Evolutionary conservation across 1,140 invertebrate species (phyloP).

Genomic region (Zophobas morio): DNA sequence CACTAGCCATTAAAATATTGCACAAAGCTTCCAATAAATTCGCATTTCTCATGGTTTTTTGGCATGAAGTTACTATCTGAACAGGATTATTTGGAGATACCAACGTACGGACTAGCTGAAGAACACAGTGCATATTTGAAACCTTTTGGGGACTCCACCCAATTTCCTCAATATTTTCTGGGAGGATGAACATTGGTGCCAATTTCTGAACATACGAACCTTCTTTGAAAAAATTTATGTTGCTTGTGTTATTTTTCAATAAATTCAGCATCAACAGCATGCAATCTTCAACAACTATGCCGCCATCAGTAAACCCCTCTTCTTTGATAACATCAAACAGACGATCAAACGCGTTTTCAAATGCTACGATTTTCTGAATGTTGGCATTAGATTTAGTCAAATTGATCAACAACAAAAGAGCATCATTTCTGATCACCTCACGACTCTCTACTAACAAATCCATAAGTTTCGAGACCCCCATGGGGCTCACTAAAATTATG

Average conservation of each 20-base stretch:
- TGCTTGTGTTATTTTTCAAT: slow-evolving; percentile 95
- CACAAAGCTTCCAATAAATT: slow-evolving; percentile 88
- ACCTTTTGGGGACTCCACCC: slow-evolving; percentile 96
- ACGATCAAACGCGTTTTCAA: slow-evolving; percentile 98
- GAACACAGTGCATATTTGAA: slow-evolving; percentile 92
- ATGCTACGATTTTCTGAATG: slow-evolving; percentile 99
- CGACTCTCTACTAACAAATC: slow-evolving; percentile 93
- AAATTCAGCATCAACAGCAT: slow-evolving; percentile 95
- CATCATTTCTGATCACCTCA: slow-evolving; percentile 98
- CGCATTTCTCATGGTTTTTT: slow-evolving; percentile 89
- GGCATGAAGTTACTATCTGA: slow-evolving; percentile 82
- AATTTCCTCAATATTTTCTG: slow-evolving; percentile 79
- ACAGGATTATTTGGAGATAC: slow-evolving; percentile 65
- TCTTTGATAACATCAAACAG: slow-evolving; percentile 93
- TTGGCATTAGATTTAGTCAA: slow-evolving; percentile 97
- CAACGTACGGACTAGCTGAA: slow-evolving; percentile 88
- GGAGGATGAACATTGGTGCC: slow-evolving; percentile 87
- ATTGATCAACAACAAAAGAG: slow-evolving; percentile 92
- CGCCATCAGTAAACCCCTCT: slow-evolving; percentile 95
- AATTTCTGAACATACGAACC: slow-evolving; percentile 93
- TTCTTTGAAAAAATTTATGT: slow-evolving; percentile 99
- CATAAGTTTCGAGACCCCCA: slow-evolving; percentile 98
- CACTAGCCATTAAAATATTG: slow-evolving; percentile 93
- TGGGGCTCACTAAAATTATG: slow-evolving; percentile 92
- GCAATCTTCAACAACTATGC: slow-evolving; percentile 99